These are phyloP conservation scores for Myotis brandtii DNA, from an alignment of 2,113 vertebrate species.

Conservation along the genomic window DNA sequence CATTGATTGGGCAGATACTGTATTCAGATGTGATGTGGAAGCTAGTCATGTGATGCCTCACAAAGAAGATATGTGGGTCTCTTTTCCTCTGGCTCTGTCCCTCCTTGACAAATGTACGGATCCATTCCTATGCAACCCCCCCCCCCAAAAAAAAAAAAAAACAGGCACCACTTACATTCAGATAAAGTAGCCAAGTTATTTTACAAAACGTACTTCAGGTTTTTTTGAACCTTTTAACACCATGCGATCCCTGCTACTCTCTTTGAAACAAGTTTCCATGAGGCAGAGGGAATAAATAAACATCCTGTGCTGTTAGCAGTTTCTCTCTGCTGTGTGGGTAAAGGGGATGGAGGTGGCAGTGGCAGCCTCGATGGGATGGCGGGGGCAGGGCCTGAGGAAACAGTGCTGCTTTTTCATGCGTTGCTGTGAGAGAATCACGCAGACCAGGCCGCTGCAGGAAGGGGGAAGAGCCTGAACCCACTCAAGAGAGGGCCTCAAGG, in stretches of 20 bases:
- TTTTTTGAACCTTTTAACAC: not conserved
- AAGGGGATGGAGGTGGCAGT: not conserved
- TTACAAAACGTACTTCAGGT: not conserved
- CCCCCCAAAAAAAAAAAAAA: too few species aligned
- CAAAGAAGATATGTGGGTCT: fast-evolving
- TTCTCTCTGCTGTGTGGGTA: not conserved
- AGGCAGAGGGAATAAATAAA: constrained; percentile 29
- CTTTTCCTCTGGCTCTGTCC: not conserved
- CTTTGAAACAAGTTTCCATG: constrained; percentile 47
- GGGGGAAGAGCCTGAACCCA: constrained; percentile 72
- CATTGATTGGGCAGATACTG: not conserved
- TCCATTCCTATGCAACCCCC: not conserved
- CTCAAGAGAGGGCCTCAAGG: constrained; percentile 69
- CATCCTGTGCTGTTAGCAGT: not conserved
- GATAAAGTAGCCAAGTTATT: not conserved
- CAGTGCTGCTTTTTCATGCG: not conserved
- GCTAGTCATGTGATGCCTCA: not conserved
- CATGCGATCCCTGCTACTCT: not conserved
- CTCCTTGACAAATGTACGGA: not conserved
- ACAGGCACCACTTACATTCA: not conserved
- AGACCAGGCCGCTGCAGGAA: not conserved
- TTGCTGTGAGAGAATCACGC: fast-evolving
- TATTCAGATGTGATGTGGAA: not conserved
- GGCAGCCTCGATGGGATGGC: fast-evolving
- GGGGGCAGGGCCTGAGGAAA: not conserved